Conservation (phyloP, 2,113 vertebrate genomes). For the Rhadina sibilatrix region DNA sequence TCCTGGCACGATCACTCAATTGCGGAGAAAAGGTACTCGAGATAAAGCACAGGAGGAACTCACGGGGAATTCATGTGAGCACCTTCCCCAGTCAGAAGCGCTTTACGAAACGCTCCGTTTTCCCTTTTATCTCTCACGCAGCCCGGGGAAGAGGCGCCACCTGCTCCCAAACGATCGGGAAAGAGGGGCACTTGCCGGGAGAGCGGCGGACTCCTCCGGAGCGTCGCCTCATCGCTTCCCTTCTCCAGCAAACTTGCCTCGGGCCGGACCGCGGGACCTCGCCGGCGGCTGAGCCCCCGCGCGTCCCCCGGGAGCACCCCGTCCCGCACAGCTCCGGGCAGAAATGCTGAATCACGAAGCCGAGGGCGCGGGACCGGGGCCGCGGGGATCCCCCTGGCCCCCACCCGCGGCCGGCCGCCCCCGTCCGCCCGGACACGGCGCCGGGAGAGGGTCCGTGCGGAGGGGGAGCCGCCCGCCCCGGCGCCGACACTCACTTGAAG, state of each 20-base stretch:
- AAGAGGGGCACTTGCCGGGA: background rate
- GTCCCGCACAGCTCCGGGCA: background rate
- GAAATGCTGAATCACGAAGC: conserved; percentile 68
- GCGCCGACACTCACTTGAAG: conserved; percentile 84
- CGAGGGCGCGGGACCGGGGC: background rate
- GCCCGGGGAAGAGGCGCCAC: background rate
- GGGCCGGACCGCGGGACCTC: background rate
- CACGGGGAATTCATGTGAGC: fast-evolving
- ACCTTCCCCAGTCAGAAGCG: background rate
- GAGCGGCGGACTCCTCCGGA: background rate
- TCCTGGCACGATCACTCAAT: background rate
- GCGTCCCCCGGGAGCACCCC: background rate
- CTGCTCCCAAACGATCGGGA: background rate
- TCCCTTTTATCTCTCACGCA: background rate
- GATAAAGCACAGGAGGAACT: background rate
- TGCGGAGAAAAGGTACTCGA: background rate
- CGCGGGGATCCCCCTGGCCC: background rate
- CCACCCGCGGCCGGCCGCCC: background rate
- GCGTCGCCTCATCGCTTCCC: background rate
- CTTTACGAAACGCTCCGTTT: background rate
- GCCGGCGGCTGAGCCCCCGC: background rate
- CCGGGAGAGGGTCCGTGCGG: no score
- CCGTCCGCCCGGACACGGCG: background rate
- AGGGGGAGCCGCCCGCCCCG: background rate
- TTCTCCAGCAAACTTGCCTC: background rate